Percentiles rank a stretch among this genome's conserved stretches.
These are phyloP conservation scores for Rallus limicola DNA, from an alignment of 2,113 vertebrate genomes.

Conservation along the genomic window DNA sequence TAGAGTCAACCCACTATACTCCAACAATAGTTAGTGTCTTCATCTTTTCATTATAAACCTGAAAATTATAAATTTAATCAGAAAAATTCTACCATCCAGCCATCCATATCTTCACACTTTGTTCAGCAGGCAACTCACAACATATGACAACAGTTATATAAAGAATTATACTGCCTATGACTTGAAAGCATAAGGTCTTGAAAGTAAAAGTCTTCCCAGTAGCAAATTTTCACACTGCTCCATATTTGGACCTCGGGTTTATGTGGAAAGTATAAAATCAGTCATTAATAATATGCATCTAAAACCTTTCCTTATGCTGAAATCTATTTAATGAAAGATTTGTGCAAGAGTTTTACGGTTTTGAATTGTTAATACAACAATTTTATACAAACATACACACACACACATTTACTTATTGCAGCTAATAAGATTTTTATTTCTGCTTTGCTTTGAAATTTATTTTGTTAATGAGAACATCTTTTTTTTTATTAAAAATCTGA, in stretches of 20 bases:
- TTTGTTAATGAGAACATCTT: rapidly evolving
- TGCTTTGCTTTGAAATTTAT: background rate
- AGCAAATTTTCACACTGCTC: background rate
- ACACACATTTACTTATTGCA: background rate
- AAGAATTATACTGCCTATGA: background rate
- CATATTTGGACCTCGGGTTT: background rate
- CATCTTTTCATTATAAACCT: background rate
- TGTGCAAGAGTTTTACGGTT: background rate
- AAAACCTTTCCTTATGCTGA: background rate
- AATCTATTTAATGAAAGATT: background rate
- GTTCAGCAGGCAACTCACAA: background rate
- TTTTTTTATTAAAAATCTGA: background rate
- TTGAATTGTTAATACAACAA: background rate
- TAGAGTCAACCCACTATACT: background rate
- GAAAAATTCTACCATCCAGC: background rate
- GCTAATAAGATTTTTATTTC: background rate
- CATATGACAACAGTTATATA: background rate
- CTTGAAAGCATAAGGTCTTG: background rate
- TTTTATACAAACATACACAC: background rate
- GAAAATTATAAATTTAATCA: background rate
- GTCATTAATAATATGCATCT: background rate
- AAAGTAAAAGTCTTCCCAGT: background rate
- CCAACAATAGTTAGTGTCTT: background rate
- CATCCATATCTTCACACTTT: background rate
- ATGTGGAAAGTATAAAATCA: background rate